These are phyloP conservation scores for Cheilosia grossa DNA, from an alignment of 2,888 invertebrate species.

Conservation along the genomic window DNA sequence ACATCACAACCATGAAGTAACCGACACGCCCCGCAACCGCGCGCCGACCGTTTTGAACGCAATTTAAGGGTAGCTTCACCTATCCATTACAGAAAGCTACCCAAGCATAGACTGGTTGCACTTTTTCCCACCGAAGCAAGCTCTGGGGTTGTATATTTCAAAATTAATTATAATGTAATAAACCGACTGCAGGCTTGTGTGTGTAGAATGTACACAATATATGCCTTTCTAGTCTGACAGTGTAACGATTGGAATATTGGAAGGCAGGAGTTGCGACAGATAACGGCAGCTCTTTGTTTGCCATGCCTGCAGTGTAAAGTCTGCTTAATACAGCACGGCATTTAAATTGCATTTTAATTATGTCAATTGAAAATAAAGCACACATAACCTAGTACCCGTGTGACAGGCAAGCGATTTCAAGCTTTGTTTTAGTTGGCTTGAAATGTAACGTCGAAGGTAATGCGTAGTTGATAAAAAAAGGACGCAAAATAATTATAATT, in stretches of 20 bases:
- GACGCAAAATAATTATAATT: constrained; percentile 8
- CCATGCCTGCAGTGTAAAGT: constrained; percentile 53
- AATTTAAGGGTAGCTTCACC: neutral
- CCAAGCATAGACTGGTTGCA: constrained; percentile 52
- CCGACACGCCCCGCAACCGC: constrained; percentile 46
- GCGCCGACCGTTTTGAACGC: constrained; percentile 53
- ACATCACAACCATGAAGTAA: constrained; percentile 65
- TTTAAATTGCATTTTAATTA: constrained; percentile 71
- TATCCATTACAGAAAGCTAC: constrained; percentile 22
- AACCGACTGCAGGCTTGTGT: constrained; percentile 66
- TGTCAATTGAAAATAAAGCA: constrained; percentile 71
- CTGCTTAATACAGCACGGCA: constrained; percentile 51
- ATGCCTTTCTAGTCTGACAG: constrained; percentile 16
- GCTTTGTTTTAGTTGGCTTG: constrained; percentile 43
- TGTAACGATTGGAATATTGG: constrained; percentile 19
- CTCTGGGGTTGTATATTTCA: constrained; percentile 62
- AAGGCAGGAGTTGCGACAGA: constrained; percentile 35
- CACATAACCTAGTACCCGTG: neutral
- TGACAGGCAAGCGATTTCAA: constrained; percentile 33
- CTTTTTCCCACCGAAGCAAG: constrained; percentile 65
- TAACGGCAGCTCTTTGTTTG: constrained; percentile 49
- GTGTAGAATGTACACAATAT: neutral
- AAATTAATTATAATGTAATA: constrained; percentile 74
- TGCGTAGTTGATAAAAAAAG: constrained; percentile 63
- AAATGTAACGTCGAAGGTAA: constrained; percentile 28